Conservation (phyloP, 1,140 invertebrate genomes). For the Zophobas atratus region DNA sequence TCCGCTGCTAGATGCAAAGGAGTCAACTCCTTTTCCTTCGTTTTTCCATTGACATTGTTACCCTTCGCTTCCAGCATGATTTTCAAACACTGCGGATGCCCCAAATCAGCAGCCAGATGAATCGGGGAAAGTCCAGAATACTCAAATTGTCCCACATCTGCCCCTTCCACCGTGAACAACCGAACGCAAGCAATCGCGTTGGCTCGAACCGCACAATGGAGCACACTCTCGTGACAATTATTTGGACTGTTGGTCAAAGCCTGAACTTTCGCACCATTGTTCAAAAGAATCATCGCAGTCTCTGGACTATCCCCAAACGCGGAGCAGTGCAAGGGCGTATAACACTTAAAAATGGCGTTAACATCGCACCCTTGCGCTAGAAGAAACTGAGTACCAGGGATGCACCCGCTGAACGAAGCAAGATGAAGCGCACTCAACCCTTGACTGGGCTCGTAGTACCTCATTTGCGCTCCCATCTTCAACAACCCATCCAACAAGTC, state of each 20-base stretch:
- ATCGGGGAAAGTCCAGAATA: conserved; percentile 82
- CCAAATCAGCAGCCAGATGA: conserved; percentile 83
- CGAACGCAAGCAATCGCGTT: conserved; percentile 82
- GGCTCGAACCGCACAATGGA: conserved; percentile 83
- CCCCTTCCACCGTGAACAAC: conserved; percentile 79
- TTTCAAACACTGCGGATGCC: conserved; percentile 78
- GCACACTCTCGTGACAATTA: conserved; percentile 81
- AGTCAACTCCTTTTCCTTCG: conserved; percentile 79
- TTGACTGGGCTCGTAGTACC: conserved; percentile 77
- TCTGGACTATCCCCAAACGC: conserved; percentile 84
- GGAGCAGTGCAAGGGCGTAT: conserved; percentile 85
- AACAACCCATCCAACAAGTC: conserved; percentile 76
- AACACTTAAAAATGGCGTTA: conserved; percentile 77
- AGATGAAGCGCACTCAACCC: conserved; percentile 82
- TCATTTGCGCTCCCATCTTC: conserved; percentile 77
- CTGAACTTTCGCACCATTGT: conserved; percentile 74
- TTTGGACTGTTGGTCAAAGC: conserved; percentile 71
- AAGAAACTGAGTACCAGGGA: conserved; percentile 79
- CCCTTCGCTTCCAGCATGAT: conserved; percentile 78
- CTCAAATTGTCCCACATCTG: conserved; percentile 79
- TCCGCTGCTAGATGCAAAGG: conserved; percentile 87
- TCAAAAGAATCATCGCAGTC: conserved; percentile 80
- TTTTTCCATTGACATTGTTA: conserved; percentile 75
- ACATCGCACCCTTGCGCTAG: conserved; percentile 79
- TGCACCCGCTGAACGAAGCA: conserved; percentile 83